phyloP scores from a whole-genome alignment of 2,797 vertebrate species.

The Paguma larvata region DNA sequence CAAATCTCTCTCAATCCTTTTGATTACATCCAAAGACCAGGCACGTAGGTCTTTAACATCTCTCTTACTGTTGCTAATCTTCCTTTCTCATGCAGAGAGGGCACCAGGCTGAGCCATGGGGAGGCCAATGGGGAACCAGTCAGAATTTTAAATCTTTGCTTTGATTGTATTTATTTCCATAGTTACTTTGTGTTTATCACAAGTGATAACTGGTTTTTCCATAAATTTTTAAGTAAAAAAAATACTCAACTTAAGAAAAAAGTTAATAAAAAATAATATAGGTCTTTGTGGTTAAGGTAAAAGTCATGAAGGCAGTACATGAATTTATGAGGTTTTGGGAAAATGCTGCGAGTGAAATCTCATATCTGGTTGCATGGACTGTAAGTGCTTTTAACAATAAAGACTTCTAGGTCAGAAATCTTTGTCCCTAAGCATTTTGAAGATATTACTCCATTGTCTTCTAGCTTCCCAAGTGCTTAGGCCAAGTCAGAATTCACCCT shows the following conservation, averaged over 20 bases:
- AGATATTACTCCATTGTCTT: background rate
- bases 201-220: conserved; percentile 16
- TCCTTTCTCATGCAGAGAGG: background rate
- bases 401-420: background rate
- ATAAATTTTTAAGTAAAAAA: background rate
- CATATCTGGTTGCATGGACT: background rate
- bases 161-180: background rate
- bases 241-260: background rate
- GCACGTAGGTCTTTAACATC: background rate
- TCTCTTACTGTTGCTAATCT: background rate
- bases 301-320: background rate
- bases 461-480: background rate
- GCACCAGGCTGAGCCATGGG: background rate
- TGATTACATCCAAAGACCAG: conserved; percentile 11
- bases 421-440: background rate
- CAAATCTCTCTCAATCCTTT: background rate
- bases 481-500: background rate
- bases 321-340: background rate
- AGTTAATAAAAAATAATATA: background rate
- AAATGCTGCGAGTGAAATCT: background rate
- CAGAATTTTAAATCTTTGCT: background rate
- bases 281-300: background rate
- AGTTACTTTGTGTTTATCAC: conserved; percentile 7
- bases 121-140: background rate
- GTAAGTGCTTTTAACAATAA: background rate